These are phyloP conservation scores for Spondyliosoma cantharus DNA, from an alignment of 2,797 vertebrate species.

Conservation along the genomic window DNA sequence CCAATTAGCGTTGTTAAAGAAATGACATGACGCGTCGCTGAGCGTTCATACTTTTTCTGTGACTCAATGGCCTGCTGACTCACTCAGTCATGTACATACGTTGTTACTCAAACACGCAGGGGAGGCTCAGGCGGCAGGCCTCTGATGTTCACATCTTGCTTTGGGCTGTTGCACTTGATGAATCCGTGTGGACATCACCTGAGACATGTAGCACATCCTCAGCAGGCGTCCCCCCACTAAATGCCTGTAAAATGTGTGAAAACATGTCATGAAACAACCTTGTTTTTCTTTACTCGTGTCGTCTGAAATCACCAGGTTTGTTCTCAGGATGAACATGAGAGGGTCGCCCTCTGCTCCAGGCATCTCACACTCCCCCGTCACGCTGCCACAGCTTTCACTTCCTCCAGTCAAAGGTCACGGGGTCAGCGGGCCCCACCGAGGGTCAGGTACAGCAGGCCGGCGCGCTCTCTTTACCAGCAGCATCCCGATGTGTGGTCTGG, in stretches of 20 bases:
- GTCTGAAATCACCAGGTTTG: conserved; percentile 30
- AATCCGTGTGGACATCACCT: conserved; percentile 31
- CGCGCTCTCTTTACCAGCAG: conserved; percentile 46
- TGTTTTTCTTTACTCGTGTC: conserved; percentile 44
- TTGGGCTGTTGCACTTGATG: conserved; percentile 14
- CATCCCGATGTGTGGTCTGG: conserved; percentile 79
- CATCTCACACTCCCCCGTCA: conserved; percentile 77
- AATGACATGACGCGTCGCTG: conserved; percentile 41
- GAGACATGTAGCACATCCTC: conserved; percentile 57
- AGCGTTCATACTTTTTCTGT: conserved; percentile 62
- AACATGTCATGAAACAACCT: conserved; percentile 46
- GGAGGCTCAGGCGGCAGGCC: conserved; percentile 18
- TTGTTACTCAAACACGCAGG: conserved; percentile 32
- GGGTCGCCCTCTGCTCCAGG: conserved; percentile 43
- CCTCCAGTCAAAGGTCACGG: conserved; percentile 77
- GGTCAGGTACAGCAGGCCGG: conserved; percentile 68
- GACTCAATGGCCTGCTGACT: conserved; percentile 75
- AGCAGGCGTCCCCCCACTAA: neutral
- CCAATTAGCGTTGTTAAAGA: conserved; percentile 25
- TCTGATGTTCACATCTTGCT: conserved; percentile 12
- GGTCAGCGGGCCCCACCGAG: conserved; percentile 67
- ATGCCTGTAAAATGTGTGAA: conserved; percentile 55
- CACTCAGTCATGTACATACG: conserved; percentile 53
- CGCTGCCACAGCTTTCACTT: conserved; percentile 73
- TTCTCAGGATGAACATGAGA: conserved; percentile 55